Evolutionary conservation across 1,140 invertebrate genomes (phyloP).

Genomic region (Drosophila oshimai): DNA sequence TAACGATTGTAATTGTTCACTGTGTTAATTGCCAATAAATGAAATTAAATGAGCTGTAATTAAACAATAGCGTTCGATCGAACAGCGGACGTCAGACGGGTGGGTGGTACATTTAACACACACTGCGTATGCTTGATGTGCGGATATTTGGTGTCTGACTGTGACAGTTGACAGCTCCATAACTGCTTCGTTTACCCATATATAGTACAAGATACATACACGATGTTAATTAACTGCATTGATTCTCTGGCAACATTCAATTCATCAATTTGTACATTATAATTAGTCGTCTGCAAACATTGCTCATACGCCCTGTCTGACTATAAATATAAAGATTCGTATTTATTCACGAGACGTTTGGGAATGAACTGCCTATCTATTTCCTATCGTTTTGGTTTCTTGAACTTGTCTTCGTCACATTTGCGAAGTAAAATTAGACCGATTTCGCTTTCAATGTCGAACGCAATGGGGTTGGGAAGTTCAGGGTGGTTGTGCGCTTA

Average conservation of each 20-base stretch:
- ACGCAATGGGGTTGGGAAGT: conserved; percentile 21
- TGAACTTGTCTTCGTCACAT: conserved; percentile 22
- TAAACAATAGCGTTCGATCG: conserved; percentile 27
- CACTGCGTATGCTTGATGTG: conserved; percentile 25
- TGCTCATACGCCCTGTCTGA: conserved; percentile 10
- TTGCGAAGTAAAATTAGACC: conserved; percentile 36
- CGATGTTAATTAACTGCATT: conserved; percentile 27
- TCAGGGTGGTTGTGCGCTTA: conserved; percentile 15
- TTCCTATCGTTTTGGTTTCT: conserved; percentile 20
- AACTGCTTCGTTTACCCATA: neutral
- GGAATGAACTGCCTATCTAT: neutral
- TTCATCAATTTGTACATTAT: conserved; percentile 3
- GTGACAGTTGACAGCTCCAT: conserved; percentile 20
- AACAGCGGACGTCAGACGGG: neutral
- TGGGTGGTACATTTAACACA: neutral
- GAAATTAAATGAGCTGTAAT: conserved; percentile 46
- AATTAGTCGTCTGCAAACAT: neutral
- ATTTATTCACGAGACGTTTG: neutral
- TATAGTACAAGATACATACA: too few species aligned
- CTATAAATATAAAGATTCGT: conserved; percentile 16
- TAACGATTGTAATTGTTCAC: conserved; percentile 20
- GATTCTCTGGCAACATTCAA: neutral
- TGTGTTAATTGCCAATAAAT: conserved; percentile 55
- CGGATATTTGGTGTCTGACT: conserved; percentile 1
- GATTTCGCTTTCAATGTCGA: conserved; percentile 34